These are phyloP conservation scores for Tetragnatha montana DNA, from an alignment of 2,888 invertebrate species.

Conservation along the genomic window DNA sequence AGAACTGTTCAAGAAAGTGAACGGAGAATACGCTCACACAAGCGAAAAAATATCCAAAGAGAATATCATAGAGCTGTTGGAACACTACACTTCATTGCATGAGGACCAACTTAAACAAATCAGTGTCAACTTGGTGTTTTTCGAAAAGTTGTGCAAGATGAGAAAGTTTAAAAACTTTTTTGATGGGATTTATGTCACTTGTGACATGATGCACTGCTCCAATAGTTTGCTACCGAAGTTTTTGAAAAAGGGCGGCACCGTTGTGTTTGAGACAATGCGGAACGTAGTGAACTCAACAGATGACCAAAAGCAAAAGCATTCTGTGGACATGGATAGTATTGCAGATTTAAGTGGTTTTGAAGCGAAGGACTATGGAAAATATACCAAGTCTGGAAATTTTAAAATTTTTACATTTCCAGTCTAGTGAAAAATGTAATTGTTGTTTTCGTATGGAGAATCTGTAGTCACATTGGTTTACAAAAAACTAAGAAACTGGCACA, in stretches of 20 bases:
- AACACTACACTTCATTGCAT: slow-evolving; percentile 12
- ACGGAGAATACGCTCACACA: slow-evolving; percentile 42
- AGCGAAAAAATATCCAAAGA: slow-evolving; percentile 60
- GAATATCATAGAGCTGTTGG: slow-evolving; percentile 48
- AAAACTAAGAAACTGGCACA: too few relatives aligned
- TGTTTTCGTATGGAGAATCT: too few relatives aligned
- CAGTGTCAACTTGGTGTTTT: slow-evolving; percentile 35
- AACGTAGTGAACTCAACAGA: slow-evolving; percentile 65
- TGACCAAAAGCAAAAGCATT: slow-evolving; percentile 48
- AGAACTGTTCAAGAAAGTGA: slow-evolving; percentile 33
- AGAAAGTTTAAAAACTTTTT: slow-evolving; percentile 35
- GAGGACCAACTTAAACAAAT: not conserved
- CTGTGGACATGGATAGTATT: slow-evolving; percentile 21
- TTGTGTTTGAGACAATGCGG: slow-evolving; percentile 44
- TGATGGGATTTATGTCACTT: slow-evolving; percentile 55
- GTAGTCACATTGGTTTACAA: too few relatives aligned
- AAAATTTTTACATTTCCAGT: slow-evolving; percentile 25
- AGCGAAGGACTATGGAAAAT: not conserved
- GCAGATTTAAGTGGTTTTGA: slow-evolving; percentile 15
- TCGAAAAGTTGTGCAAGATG: slow-evolving; percentile 24
- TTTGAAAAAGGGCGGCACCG: slow-evolving; percentile 44
- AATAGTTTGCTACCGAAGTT: slow-evolving; percentile 22
- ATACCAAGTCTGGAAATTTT: not conserved
- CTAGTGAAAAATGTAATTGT: too few relatives aligned
- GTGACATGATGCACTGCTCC: slow-evolving; percentile 47